These are phyloP conservation scores for Gastrophysa polygoni DNA, from an alignment of 2,888 invertebrate species.

Conservation along the genomic window DNA sequence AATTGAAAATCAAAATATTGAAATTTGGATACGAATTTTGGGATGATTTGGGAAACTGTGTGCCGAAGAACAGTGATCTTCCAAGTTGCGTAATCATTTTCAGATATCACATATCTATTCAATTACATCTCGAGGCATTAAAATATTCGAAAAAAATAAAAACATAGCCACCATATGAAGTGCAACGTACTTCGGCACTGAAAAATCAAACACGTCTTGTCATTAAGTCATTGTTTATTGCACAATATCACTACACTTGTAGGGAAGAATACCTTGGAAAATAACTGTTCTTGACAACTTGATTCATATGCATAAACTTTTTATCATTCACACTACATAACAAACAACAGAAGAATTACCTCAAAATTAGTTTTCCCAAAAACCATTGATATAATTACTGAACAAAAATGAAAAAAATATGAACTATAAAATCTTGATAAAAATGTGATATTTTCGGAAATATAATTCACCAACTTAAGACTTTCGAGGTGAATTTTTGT, in stretches of 20 bases:
- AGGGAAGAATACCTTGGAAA: slow-evolving; percentile 56
- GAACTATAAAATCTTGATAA: too few relatives aligned
- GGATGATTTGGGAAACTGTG: slow-evolving; percentile 46
- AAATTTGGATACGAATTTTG: neutral
- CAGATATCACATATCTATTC: too few relatives aligned
- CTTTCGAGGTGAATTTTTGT: too few relatives aligned
- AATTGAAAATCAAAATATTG: too few relatives aligned
- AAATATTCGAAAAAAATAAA: slow-evolving; percentile 50
- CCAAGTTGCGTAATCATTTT: slow-evolving; percentile 62
- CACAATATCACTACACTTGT: slow-evolving; percentile 49
- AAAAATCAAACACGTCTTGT: slow-evolving; percentile 50
- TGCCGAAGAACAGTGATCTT: slow-evolving; percentile 87
- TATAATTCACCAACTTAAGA: too few relatives aligned
- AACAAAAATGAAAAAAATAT: too few relatives aligned
- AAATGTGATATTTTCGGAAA: too few relatives aligned
- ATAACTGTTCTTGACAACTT: slow-evolving; percentile 59
- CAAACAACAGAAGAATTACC: slow-evolving; percentile 11
- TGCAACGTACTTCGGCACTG: slow-evolving; percentile 60
- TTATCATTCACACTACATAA: slow-evolving; percentile 15
- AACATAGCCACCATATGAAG: slow-evolving; percentile 59
- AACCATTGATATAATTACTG: too few relatives aligned
- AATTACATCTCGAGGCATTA: slow-evolving; percentile 48
- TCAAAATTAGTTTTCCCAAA: neutral
- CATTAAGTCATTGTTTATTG: slow-evolving; percentile 52
- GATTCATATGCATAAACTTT: slow-evolving; percentile 27